Evolutionary conservation across 2,797 vertebrate species (phyloP), one percentile per base, ranked within the genome.

Genomic region (Notoglanidium macrostoma): DNA sequence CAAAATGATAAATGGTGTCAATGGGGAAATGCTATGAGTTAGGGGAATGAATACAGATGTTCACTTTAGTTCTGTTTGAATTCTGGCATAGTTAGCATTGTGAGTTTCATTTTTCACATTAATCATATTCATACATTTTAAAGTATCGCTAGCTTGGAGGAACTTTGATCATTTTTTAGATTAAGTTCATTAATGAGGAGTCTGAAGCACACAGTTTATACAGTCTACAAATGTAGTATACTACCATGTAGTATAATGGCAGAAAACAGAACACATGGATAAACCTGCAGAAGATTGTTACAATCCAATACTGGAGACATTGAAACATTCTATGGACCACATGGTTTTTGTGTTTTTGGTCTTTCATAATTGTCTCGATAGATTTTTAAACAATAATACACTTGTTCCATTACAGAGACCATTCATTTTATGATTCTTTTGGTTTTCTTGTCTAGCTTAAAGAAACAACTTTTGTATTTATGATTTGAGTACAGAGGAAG

Each of bases 401-500:
- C 44, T 51, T 51, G 46, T 46, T 83, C 29, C 81, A 83, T 83
- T 83, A n/a, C 29, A 35, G 63, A 83, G 81, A 83, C n/a, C 80
- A 67, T 32, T 83, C 46, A 68, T 51, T 68, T 83, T 32, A 32
- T 7, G 4, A 68, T 29, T 51, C 17, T 29, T 26, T 67, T 32
- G 26, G 14, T 21, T 67, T 83, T 67, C 46, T 67, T 83, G n/a
- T 86, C 61, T 61, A 10, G 40, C 79, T 67, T 73, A 10, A 88
- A 90, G 32, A 73, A 49, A 49, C 79, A 85, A 61, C 44, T 63
- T 81, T 85, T 88, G 83, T 88, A 49, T 88, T 87, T 91, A 90
- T 91, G 74, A 81, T 87, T 83, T 57, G 23, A 49, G 29, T 84
- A 29, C 86, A 74, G 74, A 68, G 79, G 70, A 76, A 54, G 78